Evolutionary conservation across 2,113 vertebrate genomes (phyloP).

Genomic region (Morphnarchus princeps): DNA sequence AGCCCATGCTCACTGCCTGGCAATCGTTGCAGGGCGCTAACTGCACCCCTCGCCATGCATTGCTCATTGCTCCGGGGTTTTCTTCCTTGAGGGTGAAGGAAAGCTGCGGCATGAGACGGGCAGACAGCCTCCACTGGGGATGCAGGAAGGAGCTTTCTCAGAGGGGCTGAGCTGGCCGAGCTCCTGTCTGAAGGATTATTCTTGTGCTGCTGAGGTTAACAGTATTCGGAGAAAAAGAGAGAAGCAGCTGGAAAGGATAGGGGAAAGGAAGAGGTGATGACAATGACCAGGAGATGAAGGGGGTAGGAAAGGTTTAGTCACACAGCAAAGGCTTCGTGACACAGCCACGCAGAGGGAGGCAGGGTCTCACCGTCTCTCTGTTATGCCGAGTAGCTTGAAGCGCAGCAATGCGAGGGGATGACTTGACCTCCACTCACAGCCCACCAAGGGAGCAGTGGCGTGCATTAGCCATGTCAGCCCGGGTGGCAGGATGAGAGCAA

Average conservation of each 20-base stretch:
- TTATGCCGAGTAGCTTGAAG: too few species aligned
- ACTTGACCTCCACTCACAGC: background rate
- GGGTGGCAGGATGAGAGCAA: background rate
- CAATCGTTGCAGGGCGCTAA: background rate
- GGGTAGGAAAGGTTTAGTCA: background rate
- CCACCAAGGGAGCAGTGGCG: background rate
- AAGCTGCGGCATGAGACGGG: background rate
- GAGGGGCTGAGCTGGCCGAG: background rate
- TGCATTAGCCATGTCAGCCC: accelerated
- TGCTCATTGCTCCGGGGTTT: accelerated
- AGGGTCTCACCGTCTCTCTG: background rate
- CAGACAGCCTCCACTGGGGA: background rate
- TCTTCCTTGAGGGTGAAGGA: background rate
- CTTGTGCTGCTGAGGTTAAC: background rate
- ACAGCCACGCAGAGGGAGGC: background rate
- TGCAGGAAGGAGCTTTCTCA: background rate
- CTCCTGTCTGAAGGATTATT: background rate
- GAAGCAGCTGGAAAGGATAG: background rate
- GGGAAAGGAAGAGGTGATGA: background rate
- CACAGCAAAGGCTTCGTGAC: background rate
- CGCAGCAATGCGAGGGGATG: accelerated
- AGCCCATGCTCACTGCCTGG: background rate
- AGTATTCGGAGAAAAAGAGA: background rate
- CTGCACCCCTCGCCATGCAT: accelerated
- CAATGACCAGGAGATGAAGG: background rate